These are phyloP conservation scores for Heliocidaris tuberculata DNA, from an alignment of 35 echinoderm and acorn worm species.

Conservation along the genomic window DNA sequence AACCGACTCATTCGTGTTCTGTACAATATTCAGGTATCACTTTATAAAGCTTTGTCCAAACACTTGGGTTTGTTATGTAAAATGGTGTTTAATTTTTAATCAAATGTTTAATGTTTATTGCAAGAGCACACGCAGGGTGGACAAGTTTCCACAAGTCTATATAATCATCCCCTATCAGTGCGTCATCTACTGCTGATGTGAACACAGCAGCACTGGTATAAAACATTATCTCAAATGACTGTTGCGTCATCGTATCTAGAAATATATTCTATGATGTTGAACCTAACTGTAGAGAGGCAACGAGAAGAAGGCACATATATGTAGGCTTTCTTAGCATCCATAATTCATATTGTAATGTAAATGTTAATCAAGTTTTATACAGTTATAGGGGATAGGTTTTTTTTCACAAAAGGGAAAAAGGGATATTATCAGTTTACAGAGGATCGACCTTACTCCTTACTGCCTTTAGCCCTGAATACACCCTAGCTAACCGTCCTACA, in stretches of 20 bases:
- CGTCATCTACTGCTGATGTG: not conserved
- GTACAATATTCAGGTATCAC: too few species aligned
- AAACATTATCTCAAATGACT: not conserved
- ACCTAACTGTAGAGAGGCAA: not conserved
- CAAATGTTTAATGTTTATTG: too few species aligned
- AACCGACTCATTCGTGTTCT: too few species aligned
- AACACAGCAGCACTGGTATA: not conserved
- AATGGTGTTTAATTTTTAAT: too few species aligned
- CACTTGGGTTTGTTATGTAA: too few species aligned
- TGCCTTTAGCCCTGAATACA: not conserved
- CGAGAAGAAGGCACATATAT: not conserved
- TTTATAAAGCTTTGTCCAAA: too few species aligned
- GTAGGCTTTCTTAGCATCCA: not conserved
- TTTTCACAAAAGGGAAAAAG: too few species aligned
- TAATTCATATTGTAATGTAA: not conserved
- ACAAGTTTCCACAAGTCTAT: too few species aligned
- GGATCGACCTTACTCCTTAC: not conserved
- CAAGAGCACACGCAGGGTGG: too few species aligned
- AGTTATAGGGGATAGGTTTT: not conserved
- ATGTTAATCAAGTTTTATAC: not conserved
- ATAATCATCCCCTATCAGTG: too few species aligned
- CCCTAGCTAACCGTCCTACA: not conserved
- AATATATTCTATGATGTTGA: not conserved
- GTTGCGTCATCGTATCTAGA: not conserved
- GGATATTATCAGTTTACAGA: not conserved